Evolutionary conservation across 2,888 invertebrate genomes (phyloP).

Genomic region (Timandra comae): DNA sequence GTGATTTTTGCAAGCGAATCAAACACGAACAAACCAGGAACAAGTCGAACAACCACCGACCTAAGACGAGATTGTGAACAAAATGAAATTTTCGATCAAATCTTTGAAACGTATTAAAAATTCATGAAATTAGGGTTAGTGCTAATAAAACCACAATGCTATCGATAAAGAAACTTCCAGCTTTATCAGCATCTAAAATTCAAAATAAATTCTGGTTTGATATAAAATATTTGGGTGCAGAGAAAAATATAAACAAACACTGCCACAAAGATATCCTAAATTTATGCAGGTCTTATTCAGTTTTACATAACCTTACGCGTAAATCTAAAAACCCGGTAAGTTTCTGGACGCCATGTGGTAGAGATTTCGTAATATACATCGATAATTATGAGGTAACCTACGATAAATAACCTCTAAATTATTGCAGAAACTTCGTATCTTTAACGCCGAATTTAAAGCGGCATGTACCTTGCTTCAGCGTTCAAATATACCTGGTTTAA

Average conservation of each 20-base stretch:
- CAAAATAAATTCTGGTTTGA: conserved; percentile 42
- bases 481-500: conserved; percentile 62
- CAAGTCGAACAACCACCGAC: too few relatives aligned
- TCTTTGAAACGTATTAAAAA: too few relatives aligned
- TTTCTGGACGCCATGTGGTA: too few relatives aligned
- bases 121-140: too few relatives aligned
- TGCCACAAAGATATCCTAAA: conserved; percentile 36
- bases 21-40: too few relatives aligned
- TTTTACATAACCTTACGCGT: conserved; percentile 45
- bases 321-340: conserved; percentile 52
- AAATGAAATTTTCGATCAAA: too few relatives aligned
- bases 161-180: conserved; percentile 52
- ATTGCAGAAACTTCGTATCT: conserved; percentile 43
- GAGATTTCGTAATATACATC: too few relatives aligned
- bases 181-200: conserved; percentile 50
- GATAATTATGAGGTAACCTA: too few relatives aligned
- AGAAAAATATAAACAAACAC: conserved; percentile 40
- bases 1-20: too few relatives aligned
- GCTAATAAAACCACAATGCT: too few relatives aligned
- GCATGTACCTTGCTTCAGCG: conserved; percentile 70
- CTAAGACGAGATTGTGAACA: too few relatives aligned
- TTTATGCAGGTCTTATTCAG: conserved; percentile 54
- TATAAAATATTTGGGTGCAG: conserved; percentile 29
- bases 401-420: too few relatives aligned
- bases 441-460: conserved; percentile 75